phyloP scores from a whole-genome alignment of 2,797 vertebrate species.

The Yasuhikotakia modesta region DNA sequence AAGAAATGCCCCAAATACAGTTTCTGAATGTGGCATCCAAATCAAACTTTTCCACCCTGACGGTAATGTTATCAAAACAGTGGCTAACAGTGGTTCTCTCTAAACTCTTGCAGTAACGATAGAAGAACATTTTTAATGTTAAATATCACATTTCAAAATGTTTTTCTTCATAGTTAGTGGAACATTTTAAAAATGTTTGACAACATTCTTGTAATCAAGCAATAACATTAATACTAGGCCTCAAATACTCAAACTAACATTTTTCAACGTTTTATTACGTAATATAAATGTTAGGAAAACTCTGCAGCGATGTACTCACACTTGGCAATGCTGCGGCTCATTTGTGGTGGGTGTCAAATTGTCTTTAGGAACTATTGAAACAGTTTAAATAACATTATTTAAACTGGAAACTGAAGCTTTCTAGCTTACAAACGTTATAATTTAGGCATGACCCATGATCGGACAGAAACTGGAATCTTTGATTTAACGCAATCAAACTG shows the following conservation, averaged over 20 bases:
- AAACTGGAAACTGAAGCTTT: slow-evolving; percentile 12
- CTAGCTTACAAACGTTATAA: background rate
- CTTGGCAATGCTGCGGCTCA: slow-evolving; percentile 14
- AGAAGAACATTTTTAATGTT: too few species aligned
- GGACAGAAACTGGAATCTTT: background rate
- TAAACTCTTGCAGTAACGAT: too few species aligned
- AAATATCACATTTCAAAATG: too few species aligned
- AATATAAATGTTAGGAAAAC: too few species aligned
- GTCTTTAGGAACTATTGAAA: slow-evolving; percentile 43
- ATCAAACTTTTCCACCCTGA: slow-evolving; percentile 17
- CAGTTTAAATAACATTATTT: background rate
- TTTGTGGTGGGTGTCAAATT: slow-evolving; percentile 40
- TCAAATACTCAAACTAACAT: too few species aligned
- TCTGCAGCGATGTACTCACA: slow-evolving; percentile 14
- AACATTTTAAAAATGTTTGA: too few species aligned
- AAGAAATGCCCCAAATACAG: slow-evolving; percentile 11
- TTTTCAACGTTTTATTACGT: too few species aligned
- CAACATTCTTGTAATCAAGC: too few species aligned
- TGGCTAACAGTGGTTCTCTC: too few species aligned
- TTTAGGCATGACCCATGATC: slow-evolving; percentile 1
- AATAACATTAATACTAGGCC: too few species aligned
- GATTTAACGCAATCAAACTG: slow-evolving; percentile 16
- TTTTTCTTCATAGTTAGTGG: too few species aligned
- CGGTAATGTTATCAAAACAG: too few species aligned
- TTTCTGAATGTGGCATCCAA: slow-evolving; percentile 38